These are phyloP conservation scores for Tetramorium parvispinum DNA, from an alignment of 1,140 invertebrate species.

Conservation along the genomic window DNA sequence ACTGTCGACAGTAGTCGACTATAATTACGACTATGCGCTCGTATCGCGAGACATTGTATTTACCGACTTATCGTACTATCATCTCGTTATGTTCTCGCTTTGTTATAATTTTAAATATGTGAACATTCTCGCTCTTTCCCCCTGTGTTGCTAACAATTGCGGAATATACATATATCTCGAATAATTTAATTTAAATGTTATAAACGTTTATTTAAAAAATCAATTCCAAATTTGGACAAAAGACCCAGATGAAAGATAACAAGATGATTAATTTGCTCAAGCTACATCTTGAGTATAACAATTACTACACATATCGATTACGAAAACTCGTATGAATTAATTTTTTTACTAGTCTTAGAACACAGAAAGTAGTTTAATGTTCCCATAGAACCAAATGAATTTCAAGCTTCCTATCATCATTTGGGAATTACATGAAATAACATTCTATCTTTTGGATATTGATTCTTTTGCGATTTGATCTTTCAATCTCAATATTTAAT, in stretches of 20 bases:
- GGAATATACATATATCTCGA: background rate
- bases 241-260: background rate
- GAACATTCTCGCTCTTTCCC: background rate
- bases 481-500: slow-evolving; percentile 16
- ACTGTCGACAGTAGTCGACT: background rate
- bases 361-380: too few relatives aligned
- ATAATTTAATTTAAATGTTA: background rate
- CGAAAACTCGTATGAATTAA: too few relatives aligned
- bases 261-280: background rate
- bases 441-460: background rate
- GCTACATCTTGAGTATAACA: background rate
- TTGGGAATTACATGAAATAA: background rate
- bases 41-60: slow-evolving; percentile 24
- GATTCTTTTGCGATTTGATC: background rate
- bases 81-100: background rate
- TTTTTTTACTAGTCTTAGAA: too few relatives aligned
- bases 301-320: too few relatives aligned
- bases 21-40: background rate
- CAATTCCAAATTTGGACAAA: background rate
- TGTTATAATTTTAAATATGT: background rate
- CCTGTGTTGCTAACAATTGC: background rate
- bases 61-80: slow-evolving; percentile 1
- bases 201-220: background rate
- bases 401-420: background rate
- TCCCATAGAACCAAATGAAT: background rate